Conservation (phyloP, 2,113 vertebrate species). For the Ptilonorhynchus violaceus region DNA sequence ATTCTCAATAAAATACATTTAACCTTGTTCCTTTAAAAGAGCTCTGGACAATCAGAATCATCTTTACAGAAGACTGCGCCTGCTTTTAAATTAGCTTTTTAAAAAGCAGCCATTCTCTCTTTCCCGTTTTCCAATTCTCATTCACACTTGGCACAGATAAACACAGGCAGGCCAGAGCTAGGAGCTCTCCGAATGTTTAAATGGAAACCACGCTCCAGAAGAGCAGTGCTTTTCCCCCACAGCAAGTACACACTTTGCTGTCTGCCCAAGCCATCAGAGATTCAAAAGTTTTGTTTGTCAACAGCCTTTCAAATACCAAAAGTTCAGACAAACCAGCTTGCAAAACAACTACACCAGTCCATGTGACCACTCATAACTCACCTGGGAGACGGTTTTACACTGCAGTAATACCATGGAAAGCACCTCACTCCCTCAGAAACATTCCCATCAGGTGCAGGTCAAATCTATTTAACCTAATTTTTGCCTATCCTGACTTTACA, state of each 20-base stretch:
- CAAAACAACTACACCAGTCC: background rate
- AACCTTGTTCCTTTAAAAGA: slow-evolving; percentile 62
- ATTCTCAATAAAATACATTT: slow-evolving; percentile 66
- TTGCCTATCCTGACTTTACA: background rate
- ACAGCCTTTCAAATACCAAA: background rate
- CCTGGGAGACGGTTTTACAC: background rate
- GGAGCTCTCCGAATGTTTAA: background rate
- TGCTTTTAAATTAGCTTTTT: slow-evolving; percentile 71
- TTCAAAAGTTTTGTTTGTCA: background rate
- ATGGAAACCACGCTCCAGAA: slow-evolving; percentile 2
- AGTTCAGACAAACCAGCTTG: background rate
- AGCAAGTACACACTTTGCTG: background rate
- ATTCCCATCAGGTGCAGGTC: background rate
- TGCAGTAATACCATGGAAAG: background rate
- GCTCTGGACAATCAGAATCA: slow-evolving; percentile 61
- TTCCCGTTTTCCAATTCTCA: slow-evolving; percentile 52
- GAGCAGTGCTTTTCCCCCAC: background rate
- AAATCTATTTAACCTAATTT: background rate
- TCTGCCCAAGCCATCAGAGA: background rate
- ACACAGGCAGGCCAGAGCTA: background rate
- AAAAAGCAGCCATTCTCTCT: slow-evolving; percentile 43
- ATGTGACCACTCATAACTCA: background rate
- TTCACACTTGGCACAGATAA: slow-evolving; percentile 53
- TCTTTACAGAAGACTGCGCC: slow-evolving; percentile 63
- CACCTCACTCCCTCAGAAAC: background rate